Evolutionary conservation across 2,888 invertebrate genomes (phyloP).

Genomic region (Tortrix viridana): DNA sequence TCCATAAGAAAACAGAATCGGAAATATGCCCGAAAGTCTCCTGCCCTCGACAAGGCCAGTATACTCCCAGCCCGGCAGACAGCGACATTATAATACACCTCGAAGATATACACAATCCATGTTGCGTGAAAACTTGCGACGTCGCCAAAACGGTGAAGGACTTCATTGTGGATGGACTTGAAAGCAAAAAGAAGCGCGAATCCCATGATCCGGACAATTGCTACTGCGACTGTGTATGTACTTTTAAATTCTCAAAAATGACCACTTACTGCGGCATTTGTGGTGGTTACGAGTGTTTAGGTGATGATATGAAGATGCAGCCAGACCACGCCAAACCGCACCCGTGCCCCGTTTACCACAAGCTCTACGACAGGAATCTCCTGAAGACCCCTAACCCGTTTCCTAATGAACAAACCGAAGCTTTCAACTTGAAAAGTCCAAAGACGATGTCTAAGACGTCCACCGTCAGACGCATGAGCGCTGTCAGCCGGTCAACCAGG

Average conservation of each 20-base stretch:
- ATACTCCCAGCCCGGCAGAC: constrained; percentile 69
- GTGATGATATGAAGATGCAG: constrained; percentile 64
- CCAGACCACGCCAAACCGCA: constrained; percentile 68
- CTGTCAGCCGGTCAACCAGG: background rate
- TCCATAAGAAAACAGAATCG: too few relatives aligned
- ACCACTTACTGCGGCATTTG: constrained; percentile 76
- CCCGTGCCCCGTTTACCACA: constrained; percentile 77
- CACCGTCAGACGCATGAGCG: background rate
- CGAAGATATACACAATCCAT: constrained; percentile 67
- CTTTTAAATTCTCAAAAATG: constrained; percentile 66
- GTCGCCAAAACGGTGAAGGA: constrained; percentile 70
- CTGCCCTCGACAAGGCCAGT: constrained; percentile 49
- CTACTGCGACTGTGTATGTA: constrained; percentile 75
- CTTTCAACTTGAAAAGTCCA: constrained; percentile 50
- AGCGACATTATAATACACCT: constrained; percentile 65
- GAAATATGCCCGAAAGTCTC: constrained; percentile 27
- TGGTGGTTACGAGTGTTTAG: constrained; percentile 74
- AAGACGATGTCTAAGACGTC: constrained; percentile 36
- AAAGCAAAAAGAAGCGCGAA: constrained; percentile 51
- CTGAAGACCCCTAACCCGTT: constrained; percentile 65
- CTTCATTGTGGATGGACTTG: constrained; percentile 61
- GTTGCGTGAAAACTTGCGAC: constrained; percentile 69
- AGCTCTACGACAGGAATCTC: constrained; percentile 67
- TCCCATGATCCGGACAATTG: constrained; percentile 58
- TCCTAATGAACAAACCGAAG: constrained; percentile 56